These are phyloP conservation scores for Vidua chalybeata DNA, from an alignment of 2,113 vertebrate genomes.

Conservation along the genomic window DNA sequence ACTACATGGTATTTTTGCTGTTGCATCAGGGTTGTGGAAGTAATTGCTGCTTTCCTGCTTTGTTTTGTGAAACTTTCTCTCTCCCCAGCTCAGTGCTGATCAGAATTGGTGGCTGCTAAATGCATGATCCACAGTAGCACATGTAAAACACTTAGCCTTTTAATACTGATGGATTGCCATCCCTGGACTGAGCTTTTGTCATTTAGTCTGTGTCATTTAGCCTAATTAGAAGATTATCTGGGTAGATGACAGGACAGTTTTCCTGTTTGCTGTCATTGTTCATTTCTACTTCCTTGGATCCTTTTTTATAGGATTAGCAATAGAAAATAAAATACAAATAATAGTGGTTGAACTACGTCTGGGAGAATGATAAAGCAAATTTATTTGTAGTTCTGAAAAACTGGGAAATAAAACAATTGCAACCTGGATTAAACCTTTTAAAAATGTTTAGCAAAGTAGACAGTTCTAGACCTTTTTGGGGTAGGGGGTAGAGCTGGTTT, in stretches of 20 bases:
- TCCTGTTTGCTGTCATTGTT: background rate
- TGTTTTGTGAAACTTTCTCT: background rate
- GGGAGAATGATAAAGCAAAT: background rate
- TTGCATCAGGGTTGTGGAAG: background rate
- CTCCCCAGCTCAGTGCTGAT: rapidly evolving
- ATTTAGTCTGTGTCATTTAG: background rate
- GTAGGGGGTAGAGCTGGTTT: background rate
- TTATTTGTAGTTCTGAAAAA: background rate
- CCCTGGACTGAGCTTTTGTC: background rate
- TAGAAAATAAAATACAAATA: background rate
- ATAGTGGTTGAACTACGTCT: background rate
- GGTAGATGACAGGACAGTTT: background rate
- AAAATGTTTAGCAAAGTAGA: background rate
- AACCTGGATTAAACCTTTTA: background rate
- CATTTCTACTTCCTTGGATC: background rate
- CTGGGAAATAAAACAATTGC: background rate
- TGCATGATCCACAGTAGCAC: background rate
- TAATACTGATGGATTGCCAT: background rate
- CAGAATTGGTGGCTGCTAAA: background rate
- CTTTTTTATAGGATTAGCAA: background rate
- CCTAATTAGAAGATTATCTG: background rate
- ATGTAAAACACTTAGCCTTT: background rate
- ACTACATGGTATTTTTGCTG: background rate
- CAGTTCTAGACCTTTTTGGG: background rate
- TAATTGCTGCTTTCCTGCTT: background rate